Evolutionary conservation across 64 coral and sea anemone species (phyloP).

Genomic region (Stichodactyla helianthus): DNA sequence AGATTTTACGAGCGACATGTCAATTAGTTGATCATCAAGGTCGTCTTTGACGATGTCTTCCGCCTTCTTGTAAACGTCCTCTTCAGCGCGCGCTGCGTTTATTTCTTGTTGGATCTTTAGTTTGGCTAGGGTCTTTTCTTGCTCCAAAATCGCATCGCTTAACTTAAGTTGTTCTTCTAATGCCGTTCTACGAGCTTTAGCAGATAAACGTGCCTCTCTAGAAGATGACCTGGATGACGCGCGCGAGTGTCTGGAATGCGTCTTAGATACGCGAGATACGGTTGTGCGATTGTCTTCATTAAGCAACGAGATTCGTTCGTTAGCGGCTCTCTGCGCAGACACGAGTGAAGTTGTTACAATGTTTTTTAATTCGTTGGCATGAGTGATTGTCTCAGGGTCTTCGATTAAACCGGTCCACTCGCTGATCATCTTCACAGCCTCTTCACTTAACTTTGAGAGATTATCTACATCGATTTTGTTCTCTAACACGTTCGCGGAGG

Average conservation of each 20-base stretch:
- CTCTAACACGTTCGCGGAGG: neutral
- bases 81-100: neutral
- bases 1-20: too few species aligned
- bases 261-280: too few species aligned
- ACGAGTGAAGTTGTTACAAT: neutral
- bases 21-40: too few species aligned
- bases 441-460: neutral
- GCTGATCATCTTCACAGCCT: neutral
- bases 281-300: neutral
- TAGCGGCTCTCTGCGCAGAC: neutral
- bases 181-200: neutral
- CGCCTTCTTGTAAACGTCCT: neutral
- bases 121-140: neutral
- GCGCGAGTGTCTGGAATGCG: neutral
- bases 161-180: conserved; percentile 6
- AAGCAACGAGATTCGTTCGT: neutral
- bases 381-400: neutral
- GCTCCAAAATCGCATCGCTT: neutral
- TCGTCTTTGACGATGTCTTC: too few species aligned
- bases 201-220: neutral
- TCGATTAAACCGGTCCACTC: neutral
- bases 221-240: neutral
- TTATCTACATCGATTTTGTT: neutral
- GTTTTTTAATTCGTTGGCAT: neutral
- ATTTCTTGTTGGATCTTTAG: conserved; percentile 7